These are phyloP conservation scores for Ormia ochracea DNA, from an alignment of 2,888 invertebrate genomes.

Conservation along the genomic window DNA sequence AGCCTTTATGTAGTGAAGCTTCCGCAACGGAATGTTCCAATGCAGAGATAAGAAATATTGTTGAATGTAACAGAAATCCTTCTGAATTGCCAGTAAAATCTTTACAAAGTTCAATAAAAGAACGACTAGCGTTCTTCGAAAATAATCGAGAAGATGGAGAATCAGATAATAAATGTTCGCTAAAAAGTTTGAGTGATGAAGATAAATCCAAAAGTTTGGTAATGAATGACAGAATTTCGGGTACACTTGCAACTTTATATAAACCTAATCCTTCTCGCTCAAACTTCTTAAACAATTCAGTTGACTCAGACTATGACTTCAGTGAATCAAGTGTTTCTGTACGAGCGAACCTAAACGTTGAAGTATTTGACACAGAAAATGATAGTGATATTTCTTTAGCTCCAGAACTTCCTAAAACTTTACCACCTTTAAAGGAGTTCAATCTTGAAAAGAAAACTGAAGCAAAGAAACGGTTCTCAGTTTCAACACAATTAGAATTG, in stretches of 20 bases:
- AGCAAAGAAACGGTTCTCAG: slow-evolving; percentile 55
- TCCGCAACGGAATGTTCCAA: background rate
- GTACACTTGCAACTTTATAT: slow-evolving; percentile 53
- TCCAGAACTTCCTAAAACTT: slow-evolving; percentile 68
- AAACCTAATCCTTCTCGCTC: slow-evolving; percentile 68
- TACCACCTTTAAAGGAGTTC: slow-evolving; percentile 63
- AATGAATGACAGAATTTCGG: slow-evolving; percentile 38
- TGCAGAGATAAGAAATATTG: slow-evolving; percentile 60
- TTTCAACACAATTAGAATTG: slow-evolving; percentile 63
- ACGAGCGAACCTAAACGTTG: slow-evolving; percentile 64
- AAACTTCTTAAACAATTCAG: slow-evolving; percentile 67
- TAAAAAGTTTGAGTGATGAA: slow-evolving; percentile 80
- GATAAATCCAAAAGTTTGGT: slow-evolving; percentile 76
- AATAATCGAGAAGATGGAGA: slow-evolving; percentile 58
- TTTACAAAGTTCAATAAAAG: slow-evolving; percentile 68
- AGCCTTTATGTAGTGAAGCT: background rate
- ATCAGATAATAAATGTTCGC: slow-evolving; percentile 60
- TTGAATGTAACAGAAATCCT: slow-evolving; percentile 72
- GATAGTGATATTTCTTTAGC: slow-evolving; percentile 60
- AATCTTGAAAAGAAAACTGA: background rate
- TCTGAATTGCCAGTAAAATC: slow-evolving; percentile 74
- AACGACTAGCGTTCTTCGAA: slow-evolving; percentile 72
- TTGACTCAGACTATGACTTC: slow-evolving; percentile 63
- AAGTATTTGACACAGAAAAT: slow-evolving; percentile 64
- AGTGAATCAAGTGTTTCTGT: slow-evolving; percentile 41